phyloP scores from a whole-genome alignment of 2,797 vertebrate species.

The Vireo griseus region DNA sequence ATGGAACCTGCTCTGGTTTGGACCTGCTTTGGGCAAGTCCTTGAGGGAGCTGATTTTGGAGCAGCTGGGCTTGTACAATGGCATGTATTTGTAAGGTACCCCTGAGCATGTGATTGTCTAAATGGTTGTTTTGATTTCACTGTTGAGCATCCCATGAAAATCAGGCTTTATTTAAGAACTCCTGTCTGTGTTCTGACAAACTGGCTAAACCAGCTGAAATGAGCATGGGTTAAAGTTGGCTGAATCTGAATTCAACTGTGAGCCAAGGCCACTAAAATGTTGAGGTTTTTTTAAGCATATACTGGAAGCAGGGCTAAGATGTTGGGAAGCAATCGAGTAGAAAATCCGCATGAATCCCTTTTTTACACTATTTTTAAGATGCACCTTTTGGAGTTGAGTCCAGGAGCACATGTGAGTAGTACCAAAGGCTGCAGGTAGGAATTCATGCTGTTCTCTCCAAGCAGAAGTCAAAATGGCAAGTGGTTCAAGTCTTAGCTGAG shows the following conservation, averaged over 20 bases:
- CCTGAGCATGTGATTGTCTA: not conserved
- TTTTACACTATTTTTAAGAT: not conserved
- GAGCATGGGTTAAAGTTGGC: not conserved
- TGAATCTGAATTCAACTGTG: not conserved
- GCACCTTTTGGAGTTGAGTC: not conserved
- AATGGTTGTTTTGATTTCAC: not conserved
- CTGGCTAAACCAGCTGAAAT: not conserved
- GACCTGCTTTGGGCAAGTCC: not conserved
- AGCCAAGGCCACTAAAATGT: not conserved
- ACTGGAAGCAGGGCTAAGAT: not conserved
- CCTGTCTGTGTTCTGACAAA: not conserved
- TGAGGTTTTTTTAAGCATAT: not conserved
- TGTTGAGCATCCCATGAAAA: not conserved
- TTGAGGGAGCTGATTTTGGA: not conserved
- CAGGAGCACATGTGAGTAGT: not conserved
- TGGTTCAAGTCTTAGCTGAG: not conserved
- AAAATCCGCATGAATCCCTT: not conserved
- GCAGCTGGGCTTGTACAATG: not conserved
- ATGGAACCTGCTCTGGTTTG: not conserved
- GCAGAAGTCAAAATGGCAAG: not conserved
- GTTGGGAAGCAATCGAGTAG: not conserved
- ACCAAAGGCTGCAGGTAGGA: not conserved
- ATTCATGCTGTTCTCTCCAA: not conserved
- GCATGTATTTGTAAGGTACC: not conserved
- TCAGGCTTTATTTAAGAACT: not conserved